Base-by-base conservation (phyloP, 92 coral and sea anemone species). In the Phenganax marumi region DNA sequence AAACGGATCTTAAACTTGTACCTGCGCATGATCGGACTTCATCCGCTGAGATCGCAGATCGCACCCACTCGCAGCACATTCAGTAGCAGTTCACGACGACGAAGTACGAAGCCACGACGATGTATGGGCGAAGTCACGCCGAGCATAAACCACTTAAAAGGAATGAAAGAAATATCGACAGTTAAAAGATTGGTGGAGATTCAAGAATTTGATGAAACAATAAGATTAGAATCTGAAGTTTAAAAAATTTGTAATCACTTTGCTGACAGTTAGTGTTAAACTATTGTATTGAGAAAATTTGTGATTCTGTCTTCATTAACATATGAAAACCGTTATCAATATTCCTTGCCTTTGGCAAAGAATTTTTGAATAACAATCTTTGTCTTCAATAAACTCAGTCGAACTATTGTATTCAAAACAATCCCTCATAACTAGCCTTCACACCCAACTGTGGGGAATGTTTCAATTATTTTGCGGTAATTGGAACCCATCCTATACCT, bases 11-110 rank as follows among this genome's bases (percentile, higher is more conserved):
- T 66, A 66, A 66, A 66, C 25, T n/a, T 66, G 50, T 66, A 66
- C 17, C 72, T 66, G 72, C 72, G 72, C 72, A 66, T 66, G 72
- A 25, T 49, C 2, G 72, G 72, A 66, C 0, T 66, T 47, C 16
- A 18, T 25, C 49, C 72, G 72, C 1, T 66, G 72, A 66, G 12
- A 6, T 25, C 72, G 17, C 72, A 49, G 16, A 66, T 49, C 33
- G 72, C 17, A 16, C 49, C 72, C 0, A 66, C 72, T 12, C 48
- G 72, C 26, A 66, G 72, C 72, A 66, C 72, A 66, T 25, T 66
- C 3, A 66, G 48, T 33, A 66, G 72, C 49, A 66, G 10, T 49
- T 25, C 3, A 22, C 3, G 49, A 14, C 26, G 0, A 7, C 70
- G 70, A 33, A 33, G 43, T 33, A 11, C 48, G 72, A 18, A 66